Evolutionary conservation across 2,888 invertebrate species (phyloP).

Genomic region (Rotaria magnacalcarata): DNA sequence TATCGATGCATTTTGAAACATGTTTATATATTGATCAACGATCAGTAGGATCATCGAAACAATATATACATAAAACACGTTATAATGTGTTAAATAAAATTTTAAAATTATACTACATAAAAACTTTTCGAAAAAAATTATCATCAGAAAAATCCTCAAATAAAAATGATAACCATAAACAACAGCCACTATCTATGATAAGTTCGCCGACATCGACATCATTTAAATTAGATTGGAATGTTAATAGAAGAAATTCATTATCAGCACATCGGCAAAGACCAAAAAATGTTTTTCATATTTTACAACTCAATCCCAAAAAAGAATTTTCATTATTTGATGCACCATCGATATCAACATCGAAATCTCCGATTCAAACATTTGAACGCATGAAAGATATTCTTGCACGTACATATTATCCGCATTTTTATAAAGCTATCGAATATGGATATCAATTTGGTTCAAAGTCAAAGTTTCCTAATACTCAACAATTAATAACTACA

Average conservation of each 20-base stretch:
- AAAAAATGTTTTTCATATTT: not conserved
- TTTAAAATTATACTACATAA: not conserved
- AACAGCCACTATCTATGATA: not conserved
- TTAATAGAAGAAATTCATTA: not conserved
- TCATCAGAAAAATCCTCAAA: not conserved
- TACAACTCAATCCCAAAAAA: not conserved
- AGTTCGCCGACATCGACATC: not conserved
- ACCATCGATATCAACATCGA: not conserved
- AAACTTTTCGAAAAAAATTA: not conserved
- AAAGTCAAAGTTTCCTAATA: constrained; percentile 12
- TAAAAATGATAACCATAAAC: not conserved
- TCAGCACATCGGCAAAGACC: not conserved
- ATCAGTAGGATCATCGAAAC: not conserved
- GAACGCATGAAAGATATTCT: not conserved
- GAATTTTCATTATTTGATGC: not conserved
- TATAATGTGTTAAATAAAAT: not conserved
- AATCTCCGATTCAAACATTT: not conserved
- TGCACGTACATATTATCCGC: not conserved
- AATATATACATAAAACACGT: not conserved
- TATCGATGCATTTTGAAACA: not conserved
- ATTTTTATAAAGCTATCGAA: not conserved
- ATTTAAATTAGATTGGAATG: not conserved
- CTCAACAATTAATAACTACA: not conserved
- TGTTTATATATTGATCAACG: not conserved
- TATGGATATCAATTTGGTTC: not conserved